A percentile compares a stretch with the other conserved stretches of the same genome.
phyloP scores from a whole-genome alignment of 2,797 vertebrate genomes.

The Tachyglossus aculeatus region DNA sequence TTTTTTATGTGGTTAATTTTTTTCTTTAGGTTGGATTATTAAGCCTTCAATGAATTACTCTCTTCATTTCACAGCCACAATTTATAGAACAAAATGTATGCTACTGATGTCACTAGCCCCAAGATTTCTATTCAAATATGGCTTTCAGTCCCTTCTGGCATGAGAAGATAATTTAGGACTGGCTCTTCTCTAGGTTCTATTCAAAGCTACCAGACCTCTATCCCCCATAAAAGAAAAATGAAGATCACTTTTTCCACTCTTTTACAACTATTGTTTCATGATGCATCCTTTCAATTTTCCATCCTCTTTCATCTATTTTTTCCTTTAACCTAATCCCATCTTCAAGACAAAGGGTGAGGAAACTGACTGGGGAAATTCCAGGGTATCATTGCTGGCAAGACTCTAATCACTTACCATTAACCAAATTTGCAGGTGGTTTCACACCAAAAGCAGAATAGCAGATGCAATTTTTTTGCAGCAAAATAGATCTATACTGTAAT shows the following conservation, averaged over 20 bases:
- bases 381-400: too few relatives aligned
- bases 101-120: neutral
- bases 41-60: neutral
- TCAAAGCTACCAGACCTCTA: neutral
- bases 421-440: too few relatives aligned
- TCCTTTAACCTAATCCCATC: too few relatives aligned
- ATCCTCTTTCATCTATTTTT: fast-evolving
- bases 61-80: neutral
- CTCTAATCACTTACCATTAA: too few relatives aligned
- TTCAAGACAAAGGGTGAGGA: too few relatives aligned
- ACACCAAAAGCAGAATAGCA: too few relatives aligned
- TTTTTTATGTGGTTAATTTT: neutral
- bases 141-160: conserved; percentile 8
- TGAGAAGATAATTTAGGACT: conserved; percentile 3
- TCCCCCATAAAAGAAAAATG: conserved; percentile 12
- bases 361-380: too few relatives aligned
- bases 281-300: neutral
- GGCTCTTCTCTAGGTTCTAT: neutral
- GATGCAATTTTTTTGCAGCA: too few relatives aligned
- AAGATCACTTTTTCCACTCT: neutral
- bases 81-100: conserved; percentile 7
- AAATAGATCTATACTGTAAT: too few relatives aligned
- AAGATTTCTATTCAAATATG: neutral
- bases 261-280: neutral
- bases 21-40: neutral